These are phyloP conservation scores for Protonibea diacanthus DNA, from an alignment of 2,797 vertebrate species.

Conservation along the genomic window DNA sequence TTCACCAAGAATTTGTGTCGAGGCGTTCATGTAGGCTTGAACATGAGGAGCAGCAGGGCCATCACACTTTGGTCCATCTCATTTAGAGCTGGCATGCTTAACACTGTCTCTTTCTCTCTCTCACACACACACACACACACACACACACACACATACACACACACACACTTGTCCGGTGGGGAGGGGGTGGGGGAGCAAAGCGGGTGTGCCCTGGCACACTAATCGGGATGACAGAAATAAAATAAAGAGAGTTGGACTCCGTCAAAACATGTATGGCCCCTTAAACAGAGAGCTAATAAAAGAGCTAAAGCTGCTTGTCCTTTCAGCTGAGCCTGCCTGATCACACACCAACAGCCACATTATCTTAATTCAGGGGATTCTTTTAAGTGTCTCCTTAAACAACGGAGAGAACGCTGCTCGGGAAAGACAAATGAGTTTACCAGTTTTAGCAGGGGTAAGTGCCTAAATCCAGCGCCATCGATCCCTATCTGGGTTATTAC, in stretches of 20 bases:
- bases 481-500: constrained; percentile 80
- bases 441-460: constrained; percentile 80
- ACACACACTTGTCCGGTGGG: constrained; percentile 26
- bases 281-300: constrained; percentile 83
- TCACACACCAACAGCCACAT: constrained; percentile 82
- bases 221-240: constrained; percentile 91
- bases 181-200: constrained; percentile 57
- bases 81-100: constrained; percentile 86
- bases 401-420: constrained; percentile 57
- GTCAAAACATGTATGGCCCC: constrained; percentile 88
- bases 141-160: constrained; percentile 31
- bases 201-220: constrained; percentile 77
- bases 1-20: constrained; percentile 81
- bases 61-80: constrained; percentile 88
- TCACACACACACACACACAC: constrained; percentile 37
- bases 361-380: constrained; percentile 81
- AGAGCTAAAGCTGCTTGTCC: constrained; percentile 80
- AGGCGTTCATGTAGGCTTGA: constrained; percentile 77
- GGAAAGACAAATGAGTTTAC: constrained; percentile 82
- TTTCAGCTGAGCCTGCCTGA: constrained; percentile 72
- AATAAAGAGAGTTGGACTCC: constrained; percentile 90
- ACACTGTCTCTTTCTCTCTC: constrained; percentile 63
- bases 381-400: constrained; percentile 81
- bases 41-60: constrained; percentile 85
- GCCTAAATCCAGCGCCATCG: constrained; percentile 79